Evolutionary conservation across 2,888 invertebrate species (phyloP), one percentile per base, ranked within the genome.

Genomic region (Epinotia ramella): DNA sequence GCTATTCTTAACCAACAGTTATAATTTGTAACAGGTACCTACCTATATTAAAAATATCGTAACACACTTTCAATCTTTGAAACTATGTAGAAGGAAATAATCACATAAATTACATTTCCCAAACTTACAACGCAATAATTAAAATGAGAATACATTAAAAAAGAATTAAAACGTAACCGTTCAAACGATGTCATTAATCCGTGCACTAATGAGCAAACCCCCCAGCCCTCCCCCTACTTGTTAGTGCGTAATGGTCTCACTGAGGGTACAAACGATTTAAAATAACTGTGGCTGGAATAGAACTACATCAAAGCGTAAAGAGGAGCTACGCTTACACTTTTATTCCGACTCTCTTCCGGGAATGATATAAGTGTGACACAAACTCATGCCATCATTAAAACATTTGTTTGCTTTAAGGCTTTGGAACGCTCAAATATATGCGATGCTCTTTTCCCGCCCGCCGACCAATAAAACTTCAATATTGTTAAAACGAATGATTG

Each of bases 211-310:
- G 68, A 68, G 57, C 16, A 28, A 7, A n/a, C 9, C 16, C 12
- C 28, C 62, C 33, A 2, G 33, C 33, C 24, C 2, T 3, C 53
- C n/a, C 44, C 65, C 28, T 9, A n/a, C 53, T 68, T 24, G 68
- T 44, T 57, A 53, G 66, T 66, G 40, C 68, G 57, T 68, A 68
- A 68, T 68, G 68, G 44, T 24, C 59, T 68, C 44, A 44, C 28
- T 18, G 53, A 53, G 24, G 4, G 44, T 49, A 56, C 57, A 68
- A 59, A 68, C 68, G 44, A 57, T 68, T 68, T 20, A 44, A 46
- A 68, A 59, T 24, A 68, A 59, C 68, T 68, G 24, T 59, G 7
- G 57, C 33, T 20, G 33, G 16, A n/a, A 24, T n/a, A 33, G 16
- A 62, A 33, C 33, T 16, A 33, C 16, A 62, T 40, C 40, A n/a